A percentile compares a stretch with the other conserved stretches of the same genome.
phyloP scores from a whole-genome alignment of 2,113 vertebrate genomes.

The Xenopus borealis region DNA sequence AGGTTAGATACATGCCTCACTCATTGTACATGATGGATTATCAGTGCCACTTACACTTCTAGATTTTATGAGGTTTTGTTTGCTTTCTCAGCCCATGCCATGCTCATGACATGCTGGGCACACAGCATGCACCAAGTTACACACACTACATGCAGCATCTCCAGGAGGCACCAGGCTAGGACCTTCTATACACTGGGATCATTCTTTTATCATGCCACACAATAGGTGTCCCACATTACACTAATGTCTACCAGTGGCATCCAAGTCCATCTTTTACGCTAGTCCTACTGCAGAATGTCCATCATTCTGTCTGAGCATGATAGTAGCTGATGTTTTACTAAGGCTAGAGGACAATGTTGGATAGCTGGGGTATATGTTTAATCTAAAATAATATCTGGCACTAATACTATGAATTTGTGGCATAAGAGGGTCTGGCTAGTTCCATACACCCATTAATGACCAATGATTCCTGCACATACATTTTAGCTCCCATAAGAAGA shows the following conservation, averaged over 20 bases:
- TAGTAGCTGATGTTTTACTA: not conserved
- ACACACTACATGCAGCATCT: conserved; percentile 38
- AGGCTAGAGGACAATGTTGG: not conserved
- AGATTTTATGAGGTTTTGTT: conserved; percentile 1
- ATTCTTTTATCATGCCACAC: conserved; percentile 3
- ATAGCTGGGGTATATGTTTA: not conserved
- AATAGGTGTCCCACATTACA: not conserved
- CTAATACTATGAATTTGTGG: too few species aligned
- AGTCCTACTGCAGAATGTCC: not conserved
- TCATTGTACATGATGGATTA: not conserved
- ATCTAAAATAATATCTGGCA: not conserved
- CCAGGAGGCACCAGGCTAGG: conserved; percentile 9
- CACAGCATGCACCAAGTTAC: conserved; percentile 36
- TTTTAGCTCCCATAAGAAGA: too few species aligned
- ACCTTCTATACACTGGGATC: conserved; percentile 4
- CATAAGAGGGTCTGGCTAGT: too few species aligned
- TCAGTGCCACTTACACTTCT: conserved; percentile 25
- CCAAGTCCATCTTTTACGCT: too few species aligned
- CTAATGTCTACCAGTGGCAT: not conserved
- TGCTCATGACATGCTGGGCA: conserved; percentile 39
- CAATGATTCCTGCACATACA: too few species aligned
- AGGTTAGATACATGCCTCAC: not conserved
- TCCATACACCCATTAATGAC: too few species aligned
- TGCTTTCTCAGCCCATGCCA: conserved; percentile 30
- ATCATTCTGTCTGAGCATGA: not conserved